Conservation (phyloP, 2,113 vertebrate species). For the Lepidiolamprologus cunningtoni region DNA sequence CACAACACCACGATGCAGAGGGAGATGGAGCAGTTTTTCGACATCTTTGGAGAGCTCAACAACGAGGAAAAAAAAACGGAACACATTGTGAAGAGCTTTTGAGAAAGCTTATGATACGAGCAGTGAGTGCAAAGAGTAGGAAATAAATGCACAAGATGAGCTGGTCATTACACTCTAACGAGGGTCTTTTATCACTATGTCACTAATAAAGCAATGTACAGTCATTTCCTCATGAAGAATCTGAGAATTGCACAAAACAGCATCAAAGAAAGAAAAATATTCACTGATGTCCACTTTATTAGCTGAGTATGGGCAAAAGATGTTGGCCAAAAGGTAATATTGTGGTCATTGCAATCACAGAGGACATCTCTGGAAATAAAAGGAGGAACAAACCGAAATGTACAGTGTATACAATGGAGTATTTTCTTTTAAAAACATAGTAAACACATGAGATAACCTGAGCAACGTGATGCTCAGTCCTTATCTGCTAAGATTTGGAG, state of each 20-base stretch:
- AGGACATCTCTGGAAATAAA: conserved; percentile 32
- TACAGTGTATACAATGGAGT: conserved; percentile 13
- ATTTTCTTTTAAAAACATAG: background rate
- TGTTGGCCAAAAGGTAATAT: conserved; percentile 30
- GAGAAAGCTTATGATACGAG: background rate
- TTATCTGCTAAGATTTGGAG: conserved; percentile 2
- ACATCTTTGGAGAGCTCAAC: conserved; percentile 75
- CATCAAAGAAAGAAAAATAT: background rate
- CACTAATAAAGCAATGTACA: background rate
- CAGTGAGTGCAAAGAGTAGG: background rate
- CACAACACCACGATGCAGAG: conserved; percentile 70
- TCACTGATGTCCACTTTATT: conserved; percentile 60
- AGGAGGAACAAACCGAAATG: conserved; percentile 9
- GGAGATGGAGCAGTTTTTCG: conserved; percentile 79
- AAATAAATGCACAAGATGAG: background rate
- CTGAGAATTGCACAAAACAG: background rate
- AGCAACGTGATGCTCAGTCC: background rate
- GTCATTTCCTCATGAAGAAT: background rate
- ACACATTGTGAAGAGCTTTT: conserved; percentile 58
- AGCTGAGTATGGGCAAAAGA: conserved; percentile 25
- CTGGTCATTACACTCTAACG: background rate
- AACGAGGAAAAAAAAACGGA: conserved; percentile 67
- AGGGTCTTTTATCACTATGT: background rate
- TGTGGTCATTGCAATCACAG: conserved; percentile 15
- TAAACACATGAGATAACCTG: conserved; percentile 5